Base-by-base conservation (phyloP, 2,888 invertebrate genomes). In the Perithous albicinctus region DNA sequence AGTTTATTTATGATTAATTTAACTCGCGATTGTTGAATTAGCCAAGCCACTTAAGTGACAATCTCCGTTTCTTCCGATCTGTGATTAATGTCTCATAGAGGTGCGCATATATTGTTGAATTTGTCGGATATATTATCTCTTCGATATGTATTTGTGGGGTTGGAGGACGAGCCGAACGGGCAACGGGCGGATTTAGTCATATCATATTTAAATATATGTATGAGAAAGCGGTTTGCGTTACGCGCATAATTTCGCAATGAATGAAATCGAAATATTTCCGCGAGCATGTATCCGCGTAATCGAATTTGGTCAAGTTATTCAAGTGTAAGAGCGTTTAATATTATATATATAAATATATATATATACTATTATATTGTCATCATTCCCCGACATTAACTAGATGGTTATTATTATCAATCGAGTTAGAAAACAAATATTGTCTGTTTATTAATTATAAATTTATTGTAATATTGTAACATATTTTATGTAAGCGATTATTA, bases 381-480 rank as follows among this genome's bases (percentile, higher is more conserved):
- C 67, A 56, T 69, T 66, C 80, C 77, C 77, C 43, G 54, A 67
- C 75, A 78, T 78, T 70, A 78, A 82, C 86, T 90, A 89, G 86
- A 88, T 88, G 85, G 89, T 84, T 88, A 90, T 89, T 89, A 90
- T 89, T 88, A 90, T 89, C 89, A 90, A 88, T 90, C 89, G 86
- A 89, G 87, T 90, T 89, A 90, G 89, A 82, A 82, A 82, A 69
- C 35, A 70, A 78, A 81, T 84, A 89, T 85, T 89, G 89, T 90
- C 87, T 90, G 89, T 90, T 90, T 89, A 89, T 90, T 88, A 86
- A 88, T 90, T 88, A 89, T 87, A 90, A 90, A 91, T 90, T 90
- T 87, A 92, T 90, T 92, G 88, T 89, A 90, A 90, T 90, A 90
- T 89, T 91, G 92, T 92, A 92, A 91, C 90, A 92, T 92, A 92